Conservation (phyloP, 2,797 vertebrate species). For the Dicrostonyx torquatus region DNA sequence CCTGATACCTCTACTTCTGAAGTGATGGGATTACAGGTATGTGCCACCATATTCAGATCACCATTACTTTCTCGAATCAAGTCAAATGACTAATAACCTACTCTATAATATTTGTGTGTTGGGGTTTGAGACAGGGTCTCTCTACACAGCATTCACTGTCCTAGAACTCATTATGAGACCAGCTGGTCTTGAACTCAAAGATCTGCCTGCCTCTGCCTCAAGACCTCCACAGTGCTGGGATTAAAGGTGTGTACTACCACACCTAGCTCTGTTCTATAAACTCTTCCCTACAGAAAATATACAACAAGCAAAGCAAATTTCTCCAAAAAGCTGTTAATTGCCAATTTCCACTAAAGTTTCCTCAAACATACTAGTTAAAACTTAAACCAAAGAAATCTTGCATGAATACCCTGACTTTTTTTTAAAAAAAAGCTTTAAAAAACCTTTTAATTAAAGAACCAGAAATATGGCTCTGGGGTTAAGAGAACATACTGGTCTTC, state of each 20-base stretch:
- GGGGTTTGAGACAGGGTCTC: not conserved
- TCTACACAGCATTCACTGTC: not conserved
- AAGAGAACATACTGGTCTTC: not conserved
- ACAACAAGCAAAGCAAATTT: conserved; percentile 50
- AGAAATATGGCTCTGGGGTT: not conserved
- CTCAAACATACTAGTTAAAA: conserved; percentile 31
- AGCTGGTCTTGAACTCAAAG: not conserved
- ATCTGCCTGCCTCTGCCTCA: not conserved
- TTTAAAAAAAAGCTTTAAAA: not conserved
- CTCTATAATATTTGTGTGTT: conserved; percentile 2
- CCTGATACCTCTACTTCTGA: not conserved
- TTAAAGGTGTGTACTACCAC: not conserved
- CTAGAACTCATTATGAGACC: not conserved
- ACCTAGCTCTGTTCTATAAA: not conserved
- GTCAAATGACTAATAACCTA: conserved; percentile 11
- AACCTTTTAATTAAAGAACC: not conserved
- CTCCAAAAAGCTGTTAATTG: conserved; percentile 15
- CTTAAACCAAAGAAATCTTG: conserved; percentile 26
- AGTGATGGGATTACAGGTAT: not conserved
- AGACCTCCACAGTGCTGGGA: not conserved
- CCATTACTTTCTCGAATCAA: conserved; percentile 10
- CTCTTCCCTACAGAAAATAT: not conserved
- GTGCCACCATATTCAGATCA: not conserved
- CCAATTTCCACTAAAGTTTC: not conserved
- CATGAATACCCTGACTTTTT: conserved; percentile 38